These are phyloP conservation scores for Naja naja DNA, from an alignment of 2,113 vertebrate species.

Conservation along the genomic window DNA sequence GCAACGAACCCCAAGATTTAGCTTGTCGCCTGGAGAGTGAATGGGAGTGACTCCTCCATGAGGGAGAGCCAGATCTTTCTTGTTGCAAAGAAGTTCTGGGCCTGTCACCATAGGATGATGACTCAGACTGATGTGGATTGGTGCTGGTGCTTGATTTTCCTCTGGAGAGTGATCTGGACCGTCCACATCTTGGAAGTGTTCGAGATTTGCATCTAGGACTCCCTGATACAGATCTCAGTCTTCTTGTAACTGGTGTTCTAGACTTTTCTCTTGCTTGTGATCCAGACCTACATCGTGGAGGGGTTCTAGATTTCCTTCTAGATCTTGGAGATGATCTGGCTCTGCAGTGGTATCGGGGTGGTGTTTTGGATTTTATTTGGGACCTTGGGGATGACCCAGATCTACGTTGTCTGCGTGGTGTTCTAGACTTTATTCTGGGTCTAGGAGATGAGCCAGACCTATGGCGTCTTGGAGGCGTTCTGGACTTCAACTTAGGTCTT, in stretches of 20 bases:
- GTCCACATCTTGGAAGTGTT: slow-evolving; percentile 11
- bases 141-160: slow-evolving; percentile 53
- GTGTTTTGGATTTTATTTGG: slow-evolving; percentile 56
- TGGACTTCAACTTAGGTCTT: slow-evolving; percentile 58
- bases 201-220: slow-evolving; percentile 21
- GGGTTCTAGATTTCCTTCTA: slow-evolving; percentile 42
- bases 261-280: slow-evolving; percentile 51
- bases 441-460: slow-evolving; percentile 63
- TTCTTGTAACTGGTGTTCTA: slow-evolving; percentile 60
- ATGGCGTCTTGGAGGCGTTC: slow-evolving; percentile 60
- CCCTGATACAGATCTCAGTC: slow-evolving; percentile 45
- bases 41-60: slow-evolving; percentile 26
- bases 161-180: slow-evolving; percentile 47
- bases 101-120: slow-evolving; percentile 58
- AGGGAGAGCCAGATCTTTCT: slow-evolving; percentile 31
- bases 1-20: slow-evolving; percentile 12
- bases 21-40: slow-evolving; percentile 25
- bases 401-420: slow-evolving; percentile 30
- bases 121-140: slow-evolving; percentile 58
- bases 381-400: slow-evolving; percentile 61
- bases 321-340: slow-evolving; percentile 62
- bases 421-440: slow-evolving; percentile 59
- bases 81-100: slow-evolving; percentile 59
- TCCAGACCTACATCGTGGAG: slow-evolving; percentile 56
- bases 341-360: slow-evolving; percentile 54